Percentiles rank a stretch among this genome's conserved stretches.
Evolutionary conservation across 2,888 invertebrate species (phyloP).

Genomic region (Cheilosia grossa): DNA sequence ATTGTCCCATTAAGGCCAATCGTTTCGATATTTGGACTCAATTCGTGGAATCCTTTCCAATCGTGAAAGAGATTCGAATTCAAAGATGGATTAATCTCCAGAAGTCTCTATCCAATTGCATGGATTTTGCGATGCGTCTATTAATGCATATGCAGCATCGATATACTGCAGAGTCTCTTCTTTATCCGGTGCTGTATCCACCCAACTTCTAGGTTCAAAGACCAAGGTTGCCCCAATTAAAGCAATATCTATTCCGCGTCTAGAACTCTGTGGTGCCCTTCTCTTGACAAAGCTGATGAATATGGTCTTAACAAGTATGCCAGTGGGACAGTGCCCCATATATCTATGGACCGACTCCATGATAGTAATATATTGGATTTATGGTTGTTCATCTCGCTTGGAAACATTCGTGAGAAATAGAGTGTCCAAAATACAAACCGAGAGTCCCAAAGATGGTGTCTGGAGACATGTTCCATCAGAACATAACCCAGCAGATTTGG

Average conservation of each 20-base stretch:
- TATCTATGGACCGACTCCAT: slow-evolving; percentile 23
- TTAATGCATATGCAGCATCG: slow-evolving; percentile 47
- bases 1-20: slow-evolving; percentile 1
- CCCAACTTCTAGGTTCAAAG: slow-evolving; percentile 22
- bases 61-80: slow-evolving; percentile 1
- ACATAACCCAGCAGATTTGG: slow-evolving; percentile 60
- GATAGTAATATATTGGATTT: slow-evolving; percentile 11
- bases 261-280: slow-evolving; percentile 52
- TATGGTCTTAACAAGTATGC: not conserved
- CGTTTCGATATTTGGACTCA: slow-evolving; percentile 2
- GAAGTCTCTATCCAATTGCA: slow-evolving; percentile 42
- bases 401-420: slow-evolving; percentile 16
- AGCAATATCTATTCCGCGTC: slow-evolving; percentile 53
- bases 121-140: slow-evolving; percentile 64
- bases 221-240: slow-evolving; percentile 42
- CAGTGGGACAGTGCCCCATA: not conserved
- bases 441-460: not conserved
- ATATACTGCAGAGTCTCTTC: slow-evolving; percentile 12
- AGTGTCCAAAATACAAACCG: slow-evolving; percentile 19
- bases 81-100: not conserved
- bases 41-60: slow-evolving; percentile 12
- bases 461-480: slow-evolving; percentile 64
- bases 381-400: slow-evolving; percentile 1
- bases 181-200: not conserved
- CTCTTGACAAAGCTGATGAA: slow-evolving; percentile 37